These are phyloP conservation scores for Cladopsammia gracilis DNA, from an alignment of 64 coral and sea anemone genomes.

Conservation along the genomic window DNA sequence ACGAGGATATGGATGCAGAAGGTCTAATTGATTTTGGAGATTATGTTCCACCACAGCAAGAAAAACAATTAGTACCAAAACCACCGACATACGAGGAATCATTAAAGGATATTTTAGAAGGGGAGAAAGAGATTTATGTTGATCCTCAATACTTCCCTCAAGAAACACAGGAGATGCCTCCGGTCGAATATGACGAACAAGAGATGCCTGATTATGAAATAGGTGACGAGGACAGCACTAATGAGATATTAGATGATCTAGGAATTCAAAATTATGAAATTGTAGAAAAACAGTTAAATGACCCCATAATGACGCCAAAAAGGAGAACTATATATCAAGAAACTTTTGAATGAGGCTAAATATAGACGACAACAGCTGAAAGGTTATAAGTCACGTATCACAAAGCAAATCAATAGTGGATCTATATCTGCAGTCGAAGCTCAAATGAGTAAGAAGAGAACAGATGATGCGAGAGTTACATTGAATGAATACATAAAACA, in stretches of 20 bases:
- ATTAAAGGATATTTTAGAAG: background rate
- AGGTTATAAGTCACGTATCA: background rate
- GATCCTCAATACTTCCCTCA: background rate
- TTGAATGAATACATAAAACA: background rate
- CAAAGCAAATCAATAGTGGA: background rate
- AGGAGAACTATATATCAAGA: background rate
- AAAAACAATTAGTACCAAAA: background rate
- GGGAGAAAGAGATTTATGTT: background rate
- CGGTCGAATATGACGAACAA: background rate
- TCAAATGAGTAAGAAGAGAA: background rate
- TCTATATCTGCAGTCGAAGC: background rate
- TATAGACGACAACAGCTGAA: background rate
- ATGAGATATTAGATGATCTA: background rate
- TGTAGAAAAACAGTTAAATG: background rate
- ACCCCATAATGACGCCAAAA: background rate
- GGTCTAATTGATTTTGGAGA: background rate
- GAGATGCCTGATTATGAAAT: background rate
- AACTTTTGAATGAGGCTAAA: background rate
- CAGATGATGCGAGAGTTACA: background rate
- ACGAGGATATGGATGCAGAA: background rate
- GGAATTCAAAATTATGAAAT: background rate
- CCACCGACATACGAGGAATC: background rate
- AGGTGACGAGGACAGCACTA: background rate
- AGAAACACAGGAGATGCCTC: background rate
- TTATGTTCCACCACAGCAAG: background rate